Conservation (phyloP, 2,888 invertebrate species). For the Drosophila kokeensis region DNA sequence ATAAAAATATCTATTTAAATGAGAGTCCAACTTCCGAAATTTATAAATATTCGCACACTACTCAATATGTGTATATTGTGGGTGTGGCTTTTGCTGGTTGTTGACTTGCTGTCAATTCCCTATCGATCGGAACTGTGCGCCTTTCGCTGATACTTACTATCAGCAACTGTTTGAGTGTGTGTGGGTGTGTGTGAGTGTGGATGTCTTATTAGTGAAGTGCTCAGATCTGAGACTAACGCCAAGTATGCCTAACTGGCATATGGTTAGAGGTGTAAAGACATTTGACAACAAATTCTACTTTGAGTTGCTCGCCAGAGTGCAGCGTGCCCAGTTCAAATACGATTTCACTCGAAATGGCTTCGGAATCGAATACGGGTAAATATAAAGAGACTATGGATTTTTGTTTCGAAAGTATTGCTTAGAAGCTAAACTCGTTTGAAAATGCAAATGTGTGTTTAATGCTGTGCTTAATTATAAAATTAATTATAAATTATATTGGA, state of each 20-base stretch:
- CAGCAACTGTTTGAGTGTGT: neutral
- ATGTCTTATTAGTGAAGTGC: conserved; percentile 38
- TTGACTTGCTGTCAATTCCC: conserved; percentile 25
- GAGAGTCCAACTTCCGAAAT: neutral
- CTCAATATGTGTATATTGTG: neutral
- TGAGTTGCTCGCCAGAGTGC: conserved; percentile 45
- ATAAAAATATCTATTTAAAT: conserved; percentile 10
- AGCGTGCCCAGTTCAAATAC: conserved; percentile 38
- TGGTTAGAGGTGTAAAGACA: conserved; percentile 65
- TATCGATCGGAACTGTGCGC: conserved; percentile 10
- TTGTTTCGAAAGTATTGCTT: neutral
- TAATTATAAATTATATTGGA: neutral
- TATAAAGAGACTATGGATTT: neutral
- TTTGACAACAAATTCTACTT: conserved; percentile 9
- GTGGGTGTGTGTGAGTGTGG: neutral
- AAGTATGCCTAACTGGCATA: conserved; percentile 24
- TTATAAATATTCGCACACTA: neutral
- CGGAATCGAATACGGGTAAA: conserved; percentile 65
- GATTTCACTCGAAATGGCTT: conserved; percentile 51
- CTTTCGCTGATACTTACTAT: conserved; percentile 33
- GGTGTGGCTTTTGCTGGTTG: neutral
- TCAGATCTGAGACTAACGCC: conserved; percentile 42
- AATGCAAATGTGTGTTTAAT: neutral
- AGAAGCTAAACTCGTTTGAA: neutral
- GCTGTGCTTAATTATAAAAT: neutral